Evolutionary conservation across 1,140 invertebrate species (phyloP).

Genomic region (Mycetomoellerius zeteki): DNA sequence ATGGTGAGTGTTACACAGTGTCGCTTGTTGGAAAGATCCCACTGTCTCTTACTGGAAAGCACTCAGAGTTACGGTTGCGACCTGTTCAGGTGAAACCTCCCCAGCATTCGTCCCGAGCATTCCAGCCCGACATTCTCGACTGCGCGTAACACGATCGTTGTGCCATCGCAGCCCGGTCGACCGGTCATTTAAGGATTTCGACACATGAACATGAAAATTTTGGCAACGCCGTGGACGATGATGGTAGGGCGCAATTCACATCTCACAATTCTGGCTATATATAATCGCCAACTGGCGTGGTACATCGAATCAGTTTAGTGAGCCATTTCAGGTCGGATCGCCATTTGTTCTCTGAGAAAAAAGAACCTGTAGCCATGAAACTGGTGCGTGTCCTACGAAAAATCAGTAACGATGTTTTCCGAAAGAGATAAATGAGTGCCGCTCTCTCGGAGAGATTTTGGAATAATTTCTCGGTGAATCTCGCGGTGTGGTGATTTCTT

Average conservation of each 20-base stretch:
- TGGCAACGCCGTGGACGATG: constrained; percentile 3
- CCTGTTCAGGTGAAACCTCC: constrained; percentile 55
- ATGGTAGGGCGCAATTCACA: constrained; percentile 60
- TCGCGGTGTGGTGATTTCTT: constrained; percentile 13
- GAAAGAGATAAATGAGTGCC: constrained; percentile 12
- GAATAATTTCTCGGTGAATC: background rate
- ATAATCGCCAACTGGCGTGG: constrained; percentile 45
- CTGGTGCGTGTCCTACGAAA: constrained; percentile 68
- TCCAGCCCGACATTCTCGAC: constrained; percentile 65
- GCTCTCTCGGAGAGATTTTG: background rate
- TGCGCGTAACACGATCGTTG: constrained; percentile 42
- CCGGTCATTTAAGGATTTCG: constrained; percentile 66
- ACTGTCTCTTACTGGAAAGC: too few relatives aligned
- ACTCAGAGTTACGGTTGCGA: constrained; percentile 12
- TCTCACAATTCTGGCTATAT: constrained; percentile 69
- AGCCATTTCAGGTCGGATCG: constrained; percentile 59
- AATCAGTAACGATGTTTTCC: background rate
- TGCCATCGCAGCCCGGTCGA: constrained; percentile 52
- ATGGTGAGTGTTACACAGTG: too few relatives aligned
- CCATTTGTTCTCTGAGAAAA: constrained; percentile 9
- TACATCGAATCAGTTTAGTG: constrained; percentile 63
- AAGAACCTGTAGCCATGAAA: constrained; percentile 60
- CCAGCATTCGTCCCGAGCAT: constrained; percentile 55
- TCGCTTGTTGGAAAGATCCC: too few relatives aligned
- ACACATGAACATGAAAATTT: constrained; percentile 67